These are phyloP conservation scores for Onychomys arenicola DNA, from an alignment of 2,797 vertebrate genomes.

Conservation along the genomic window DNA sequence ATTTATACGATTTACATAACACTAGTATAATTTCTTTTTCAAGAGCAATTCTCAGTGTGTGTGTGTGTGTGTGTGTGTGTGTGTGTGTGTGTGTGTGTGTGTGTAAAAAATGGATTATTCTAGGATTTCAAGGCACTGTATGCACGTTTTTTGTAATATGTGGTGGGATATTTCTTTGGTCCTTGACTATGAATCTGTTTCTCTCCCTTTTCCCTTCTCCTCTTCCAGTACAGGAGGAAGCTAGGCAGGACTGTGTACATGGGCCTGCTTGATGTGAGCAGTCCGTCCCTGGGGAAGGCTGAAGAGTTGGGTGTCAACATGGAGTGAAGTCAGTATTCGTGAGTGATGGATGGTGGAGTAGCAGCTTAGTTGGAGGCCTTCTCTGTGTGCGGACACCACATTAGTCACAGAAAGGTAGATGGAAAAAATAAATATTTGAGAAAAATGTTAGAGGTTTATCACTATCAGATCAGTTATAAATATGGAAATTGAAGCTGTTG, in stretches of 20 bases:
- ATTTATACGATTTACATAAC: background rate
- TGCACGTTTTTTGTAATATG: background rate
- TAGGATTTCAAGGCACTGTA: background rate
- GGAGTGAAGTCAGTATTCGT: background rate
- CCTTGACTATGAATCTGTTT: background rate
- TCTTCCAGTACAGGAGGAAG: background rate
- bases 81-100: background rate
- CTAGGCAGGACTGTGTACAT: background rate
- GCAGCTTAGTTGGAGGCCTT: background rate
- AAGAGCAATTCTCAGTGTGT: background rate
- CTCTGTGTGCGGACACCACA: background rate
- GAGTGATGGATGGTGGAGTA: too few species aligned
- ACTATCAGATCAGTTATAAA: background rate
- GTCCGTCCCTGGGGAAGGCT: background rate
- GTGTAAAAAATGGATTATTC: background rate
- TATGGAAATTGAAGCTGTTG: background rate
- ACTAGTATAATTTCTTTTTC: background rate
- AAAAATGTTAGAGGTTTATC: background rate
- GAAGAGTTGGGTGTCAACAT: background rate
- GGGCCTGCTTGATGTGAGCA: background rate
- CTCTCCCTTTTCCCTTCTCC: background rate
- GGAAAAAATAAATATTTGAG: background rate
- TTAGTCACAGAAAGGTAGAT: background rate
- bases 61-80: background rate
- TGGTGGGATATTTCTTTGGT: slow-evolving; percentile 19